Percentiles rank a stretch among this genome's conserved stretches.
phyloP scores from a whole-genome alignment of 2,888 invertebrate species.

The Brachyopa scutellaris region DNA sequence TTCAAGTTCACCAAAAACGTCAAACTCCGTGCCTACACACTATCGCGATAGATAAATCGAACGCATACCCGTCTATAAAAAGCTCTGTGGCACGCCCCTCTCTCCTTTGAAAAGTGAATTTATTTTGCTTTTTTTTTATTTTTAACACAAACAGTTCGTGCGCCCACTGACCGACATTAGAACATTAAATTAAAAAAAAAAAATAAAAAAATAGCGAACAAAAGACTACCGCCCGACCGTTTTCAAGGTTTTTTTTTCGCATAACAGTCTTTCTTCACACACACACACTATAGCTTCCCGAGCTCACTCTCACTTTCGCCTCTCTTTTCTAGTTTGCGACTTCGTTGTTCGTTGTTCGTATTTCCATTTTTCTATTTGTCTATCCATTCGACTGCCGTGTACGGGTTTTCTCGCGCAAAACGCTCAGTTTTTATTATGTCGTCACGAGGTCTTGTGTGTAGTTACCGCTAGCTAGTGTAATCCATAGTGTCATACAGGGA shows the following conservation, averaged over 20 bases:
- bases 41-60: slow-evolving; percentile 16
- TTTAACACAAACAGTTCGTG: slow-evolving; percentile 57
- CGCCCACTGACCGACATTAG: slow-evolving; percentile 72
- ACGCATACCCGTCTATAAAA: slow-evolving; percentile 26
- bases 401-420: slow-evolving; percentile 31
- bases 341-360: slow-evolving; percentile 33
- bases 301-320: slow-evolving; percentile 60
- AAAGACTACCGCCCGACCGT: slow-evolving; percentile 40
- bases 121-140: no score
- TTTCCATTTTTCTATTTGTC: slow-evolving; percentile 22
- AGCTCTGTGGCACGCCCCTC: slow-evolving; percentile 53
- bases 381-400: slow-evolving; percentile 20
- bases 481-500: slow-evolving; percentile 29
- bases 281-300: slow-evolving; percentile 4
- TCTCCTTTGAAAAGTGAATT: slow-evolving; percentile 30
- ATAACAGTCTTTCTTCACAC: neutral
- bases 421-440: slow-evolving; percentile 52
- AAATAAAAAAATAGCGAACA: neutral
- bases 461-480: slow-evolving; percentile 33
- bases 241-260: slow-evolving; percentile 59
- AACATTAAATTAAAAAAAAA: slow-evolving; percentile 52
- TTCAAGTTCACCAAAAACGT: slow-evolving; percentile 79
- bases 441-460: slow-evolving; percentile 41
- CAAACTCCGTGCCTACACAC: slow-evolving; percentile 12
- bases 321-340: slow-evolving; percentile 43